A percentile compares a stretch with the other conserved stretches of the same genome.
phyloP scores from a whole-genome alignment of 2,113 vertebrate genomes.

The Poicephalus gulielmi region DNA sequence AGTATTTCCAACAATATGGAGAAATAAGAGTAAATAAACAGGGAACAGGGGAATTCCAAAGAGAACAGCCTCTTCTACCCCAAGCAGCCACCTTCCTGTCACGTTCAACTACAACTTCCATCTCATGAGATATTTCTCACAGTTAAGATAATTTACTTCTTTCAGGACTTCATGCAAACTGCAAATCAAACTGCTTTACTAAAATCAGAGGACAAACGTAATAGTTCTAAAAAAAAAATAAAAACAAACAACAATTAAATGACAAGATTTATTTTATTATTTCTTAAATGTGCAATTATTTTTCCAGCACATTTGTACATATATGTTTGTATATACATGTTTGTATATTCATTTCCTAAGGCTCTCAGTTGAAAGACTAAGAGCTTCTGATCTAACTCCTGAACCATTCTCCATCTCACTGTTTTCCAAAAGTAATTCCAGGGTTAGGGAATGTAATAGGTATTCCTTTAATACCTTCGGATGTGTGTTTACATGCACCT shows the following conservation, averaged over 20 bases:
- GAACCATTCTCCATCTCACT: not conserved
- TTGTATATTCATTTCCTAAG: not conserved
- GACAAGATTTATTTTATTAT: not conserved
- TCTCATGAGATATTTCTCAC: not conserved
- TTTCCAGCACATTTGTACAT: not conserved
- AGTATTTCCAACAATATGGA: not conserved
- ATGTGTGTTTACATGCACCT: not conserved
- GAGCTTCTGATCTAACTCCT: not conserved
- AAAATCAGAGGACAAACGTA: not conserved
- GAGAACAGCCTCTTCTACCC: not conserved
- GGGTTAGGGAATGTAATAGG: not conserved
- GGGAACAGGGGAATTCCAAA: not conserved
- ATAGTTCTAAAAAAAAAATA: not conserved
- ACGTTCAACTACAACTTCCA: not conserved
- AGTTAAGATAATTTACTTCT: not conserved
- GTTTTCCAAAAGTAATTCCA: not conserved
- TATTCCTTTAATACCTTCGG: not conserved
- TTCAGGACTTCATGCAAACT: not conserved
- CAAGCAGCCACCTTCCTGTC: not conserved
- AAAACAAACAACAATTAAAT: not conserved
- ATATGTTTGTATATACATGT: not conserved
- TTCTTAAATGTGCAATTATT: not conserved
- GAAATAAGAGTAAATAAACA: not conserved
- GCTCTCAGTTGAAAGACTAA: not conserved
- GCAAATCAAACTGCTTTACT: not conserved